Conservation (phyloP, 2,797 vertebrate species). For the Threskiornis aethiopicus region DNA sequence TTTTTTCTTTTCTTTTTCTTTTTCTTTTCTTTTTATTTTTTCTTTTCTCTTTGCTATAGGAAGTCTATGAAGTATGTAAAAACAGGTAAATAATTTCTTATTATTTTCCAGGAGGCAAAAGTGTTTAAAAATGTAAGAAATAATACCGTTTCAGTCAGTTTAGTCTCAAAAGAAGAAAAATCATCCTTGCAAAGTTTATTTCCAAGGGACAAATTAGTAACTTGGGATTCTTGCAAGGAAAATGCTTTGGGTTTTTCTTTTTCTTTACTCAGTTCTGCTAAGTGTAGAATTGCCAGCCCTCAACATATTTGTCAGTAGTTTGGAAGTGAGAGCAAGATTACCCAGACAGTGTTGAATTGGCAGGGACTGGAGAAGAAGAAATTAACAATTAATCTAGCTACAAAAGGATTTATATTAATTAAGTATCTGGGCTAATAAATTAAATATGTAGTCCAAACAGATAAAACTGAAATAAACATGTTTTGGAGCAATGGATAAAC, state of each 20-base stretch:
- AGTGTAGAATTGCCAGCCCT: not conserved
- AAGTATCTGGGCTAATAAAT: not conserved
- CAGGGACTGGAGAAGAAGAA: not conserved
- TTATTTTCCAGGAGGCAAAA: not conserved
- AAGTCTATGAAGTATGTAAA: not conserved
- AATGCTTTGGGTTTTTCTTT: not conserved
- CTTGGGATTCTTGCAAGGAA: not conserved
- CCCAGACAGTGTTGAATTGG: not conserved
- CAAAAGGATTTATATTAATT: not conserved
- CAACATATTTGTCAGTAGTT: not conserved
- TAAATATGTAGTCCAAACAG: not conserved
- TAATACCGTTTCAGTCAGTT: not conserved
- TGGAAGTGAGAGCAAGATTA: not conserved
- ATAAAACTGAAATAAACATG: not conserved
- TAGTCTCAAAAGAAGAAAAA: not conserved
- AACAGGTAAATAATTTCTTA: not conserved
- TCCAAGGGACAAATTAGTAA: not conserved
- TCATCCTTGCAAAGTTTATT: not conserved
- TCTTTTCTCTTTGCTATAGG: not conserved
- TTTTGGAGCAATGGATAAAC: not conserved
- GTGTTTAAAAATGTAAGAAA: not conserved
- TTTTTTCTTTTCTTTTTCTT: accelerated
- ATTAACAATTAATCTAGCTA: not conserved
- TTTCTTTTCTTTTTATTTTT: too few species aligned
- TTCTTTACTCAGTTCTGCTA: not conserved